Evolutionary conservation across 2,113 vertebrate species (phyloP), one percentile per base, ranked within the genome.

Genomic region (Tiliqua scincoides): DNA sequence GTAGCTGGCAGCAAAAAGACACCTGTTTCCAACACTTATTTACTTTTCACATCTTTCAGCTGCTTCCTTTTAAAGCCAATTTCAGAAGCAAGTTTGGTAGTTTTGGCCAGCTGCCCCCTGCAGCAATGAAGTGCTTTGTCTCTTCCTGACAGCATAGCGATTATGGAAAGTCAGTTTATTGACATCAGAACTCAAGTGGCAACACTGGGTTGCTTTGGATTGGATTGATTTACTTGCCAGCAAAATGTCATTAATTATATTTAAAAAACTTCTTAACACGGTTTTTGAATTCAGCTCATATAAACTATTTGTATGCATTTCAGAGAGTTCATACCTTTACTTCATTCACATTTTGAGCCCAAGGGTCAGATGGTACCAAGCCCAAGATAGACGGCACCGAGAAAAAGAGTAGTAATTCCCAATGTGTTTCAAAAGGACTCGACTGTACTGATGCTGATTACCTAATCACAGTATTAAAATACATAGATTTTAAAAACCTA

Each of bases 161-260:
- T 65, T 68, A 14, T 67, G 30, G 32, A 32, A n/a, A 70, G 78
- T 78, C 65, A 37, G 6, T 40, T 77, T 85, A 48, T 78, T 78
- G 48, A 61, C 76, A 70, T 59, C 15, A 37, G 63, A 20, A 77
- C n/a, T 40, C 18, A 68, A 10, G 32, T 40, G 4, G 8, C 15
- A 21, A 57, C 27, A 61, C 77, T 57, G 35, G 72, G 25, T 88
- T 40, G 37, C 72, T 12, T 89, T 57, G 35, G 72, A 30, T 88
- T 40, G 37, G 75, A 17, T 89, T 27, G 23, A 77, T 57, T n/a
- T 8, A 54, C 78, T 79, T 85, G 6, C 35, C n/a, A 91, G 48
- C 20, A 57, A 35, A 18, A 57, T 25, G 2, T 1, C 23, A 61
- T 61, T 14, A 83, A 0, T 25, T 67, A 17, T 67, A 17, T 21